phyloP scores from a whole-genome alignment of 2,888 invertebrate genomes.

The Agrotis puta region DNA sequence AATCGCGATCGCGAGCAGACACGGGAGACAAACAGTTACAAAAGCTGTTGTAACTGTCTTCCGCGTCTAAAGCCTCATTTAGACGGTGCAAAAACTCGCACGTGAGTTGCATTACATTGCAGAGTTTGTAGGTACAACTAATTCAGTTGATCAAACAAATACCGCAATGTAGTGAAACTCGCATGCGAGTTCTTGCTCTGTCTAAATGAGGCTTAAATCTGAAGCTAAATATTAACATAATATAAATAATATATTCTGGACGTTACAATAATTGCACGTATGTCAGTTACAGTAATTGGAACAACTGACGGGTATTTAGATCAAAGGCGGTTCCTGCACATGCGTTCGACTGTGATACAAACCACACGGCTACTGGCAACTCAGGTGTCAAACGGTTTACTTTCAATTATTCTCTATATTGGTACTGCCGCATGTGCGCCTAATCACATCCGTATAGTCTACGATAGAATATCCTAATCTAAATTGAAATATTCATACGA shows the following conservation, averaged over 20 bases:
- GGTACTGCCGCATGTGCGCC: neutral
- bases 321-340: slow-evolving; percentile 31
- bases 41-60: slow-evolving; percentile 31
- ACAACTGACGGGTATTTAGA: slow-evolving; percentile 30
- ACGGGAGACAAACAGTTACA: too few relatives aligned
- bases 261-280: slow-evolving; percentile 30
- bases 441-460: slow-evolving; percentile 34
- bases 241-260: slow-evolving; percentile 14
- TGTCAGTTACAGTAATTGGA: slow-evolving; percentile 20
- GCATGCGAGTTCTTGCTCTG: too few relatives aligned
- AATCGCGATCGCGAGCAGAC: slow-evolving; percentile 11
- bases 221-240: slow-evolving; percentile 48
- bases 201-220: too few relatives aligned
- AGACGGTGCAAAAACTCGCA: too few relatives aligned
- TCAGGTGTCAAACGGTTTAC: slow-evolving; percentile 43
- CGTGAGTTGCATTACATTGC: too few relatives aligned
- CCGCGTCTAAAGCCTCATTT: too few relatives aligned
- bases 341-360: slow-evolving; percentile 18
- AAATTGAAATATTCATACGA: neutral
- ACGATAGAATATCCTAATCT: slow-evolving; percentile 3
- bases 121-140: too few relatives aligned
- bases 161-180: too few relatives aligned
- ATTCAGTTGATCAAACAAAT: too few relatives aligned
- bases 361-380: slow-evolving; percentile 9
- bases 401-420: slow-evolving; percentile 32